Evolutionary conservation across 2,113 vertebrate genomes (phyloP).

Genomic region (Beaufortia kweichowensis): DNA sequence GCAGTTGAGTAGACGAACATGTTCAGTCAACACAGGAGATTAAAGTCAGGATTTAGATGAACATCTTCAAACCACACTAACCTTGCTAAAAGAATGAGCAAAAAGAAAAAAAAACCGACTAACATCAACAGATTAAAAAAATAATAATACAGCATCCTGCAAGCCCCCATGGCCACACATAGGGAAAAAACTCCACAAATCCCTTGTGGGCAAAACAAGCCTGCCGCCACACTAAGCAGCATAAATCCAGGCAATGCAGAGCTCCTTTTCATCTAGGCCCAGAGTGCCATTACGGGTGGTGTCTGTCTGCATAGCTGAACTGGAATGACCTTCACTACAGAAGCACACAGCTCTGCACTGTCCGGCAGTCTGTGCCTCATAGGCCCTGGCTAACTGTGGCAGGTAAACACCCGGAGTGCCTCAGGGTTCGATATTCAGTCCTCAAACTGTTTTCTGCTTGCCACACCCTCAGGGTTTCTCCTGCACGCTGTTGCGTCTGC

Average conservation of each 20-base stretch:
- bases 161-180: background rate
- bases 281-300: slow-evolving; percentile 47
- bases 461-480: slow-evolving; percentile 25
- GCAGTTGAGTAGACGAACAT: background rate
- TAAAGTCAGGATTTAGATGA: background rate
- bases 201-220: slow-evolving; percentile 48
- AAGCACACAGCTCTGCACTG: slow-evolving; percentile 42
- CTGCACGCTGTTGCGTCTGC: background rate
- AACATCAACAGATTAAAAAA: slow-evolving; percentile 7
- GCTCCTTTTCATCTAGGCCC: slow-evolving; percentile 39
- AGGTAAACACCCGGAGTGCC: slow-evolving; percentile 10
- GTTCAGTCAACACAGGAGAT: background rate
- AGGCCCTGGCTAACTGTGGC: slow-evolving; percentile 8
- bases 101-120: background rate
- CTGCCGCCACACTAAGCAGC: slow-evolving; percentile 34
- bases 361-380: slow-evolving; percentile 7
- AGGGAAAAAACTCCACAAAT: slow-evolving; percentile 31
- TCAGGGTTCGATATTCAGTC: slow-evolving; percentile 4
- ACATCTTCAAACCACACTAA: background rate
- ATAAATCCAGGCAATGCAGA: slow-evolving; percentile 28
- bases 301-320: slow-evolving; percentile 48
- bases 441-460: slow-evolving; percentile 10
- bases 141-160: background rate
- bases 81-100: background rate
- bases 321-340: slow-evolving; percentile 37